These are phyloP conservation scores for Lasiurus cinereus DNA, from an alignment of 2,113 vertebrate species.

Conservation along the genomic window DNA sequence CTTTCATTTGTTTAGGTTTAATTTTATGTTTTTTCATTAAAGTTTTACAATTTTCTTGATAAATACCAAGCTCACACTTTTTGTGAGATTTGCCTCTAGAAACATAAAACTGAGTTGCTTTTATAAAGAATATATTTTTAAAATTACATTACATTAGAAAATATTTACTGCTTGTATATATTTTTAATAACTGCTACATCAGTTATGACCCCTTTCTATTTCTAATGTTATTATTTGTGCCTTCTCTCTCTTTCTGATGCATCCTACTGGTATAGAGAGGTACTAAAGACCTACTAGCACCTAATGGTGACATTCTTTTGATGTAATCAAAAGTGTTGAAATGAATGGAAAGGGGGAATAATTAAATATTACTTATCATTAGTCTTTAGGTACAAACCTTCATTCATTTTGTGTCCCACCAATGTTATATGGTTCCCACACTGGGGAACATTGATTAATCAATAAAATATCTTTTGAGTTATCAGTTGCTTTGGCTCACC, in stretches of 20 bases:
- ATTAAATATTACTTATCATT: slow-evolving; percentile 52
- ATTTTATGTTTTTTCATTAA: slow-evolving; percentile 56
- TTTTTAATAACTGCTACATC: neutral
- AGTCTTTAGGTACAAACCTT: slow-evolving; percentile 37
- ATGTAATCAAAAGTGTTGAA: slow-evolving; percentile 44
- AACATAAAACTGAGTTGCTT: slow-evolving; percentile 2
- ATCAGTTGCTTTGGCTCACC: neutral
- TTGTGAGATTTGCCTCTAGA: slow-evolving; percentile 47
- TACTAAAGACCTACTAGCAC: neutral
- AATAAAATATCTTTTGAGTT: neutral
- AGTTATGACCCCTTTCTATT: slow-evolving; percentile 19
- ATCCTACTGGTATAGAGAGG: neutral
- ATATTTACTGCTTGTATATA: neutral
- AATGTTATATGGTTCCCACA: neutral
- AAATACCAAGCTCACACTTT: neutral
- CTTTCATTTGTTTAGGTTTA: slow-evolving; percentile 45
- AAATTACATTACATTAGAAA: slow-evolving; percentile 46
- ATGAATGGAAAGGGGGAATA: neutral
- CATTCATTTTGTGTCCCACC: neutral
- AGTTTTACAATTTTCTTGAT: slow-evolving; percentile 41
- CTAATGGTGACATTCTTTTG: neutral
- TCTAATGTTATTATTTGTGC: slow-evolving; percentile 16
- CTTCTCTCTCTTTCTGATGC: neutral
- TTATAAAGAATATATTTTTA: slow-evolving; percentile 13
- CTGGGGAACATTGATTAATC: neutral